phyloP scores from a whole-genome alignment of 1,140 invertebrate species.

The Drosophila rhopaloa region DNA sequence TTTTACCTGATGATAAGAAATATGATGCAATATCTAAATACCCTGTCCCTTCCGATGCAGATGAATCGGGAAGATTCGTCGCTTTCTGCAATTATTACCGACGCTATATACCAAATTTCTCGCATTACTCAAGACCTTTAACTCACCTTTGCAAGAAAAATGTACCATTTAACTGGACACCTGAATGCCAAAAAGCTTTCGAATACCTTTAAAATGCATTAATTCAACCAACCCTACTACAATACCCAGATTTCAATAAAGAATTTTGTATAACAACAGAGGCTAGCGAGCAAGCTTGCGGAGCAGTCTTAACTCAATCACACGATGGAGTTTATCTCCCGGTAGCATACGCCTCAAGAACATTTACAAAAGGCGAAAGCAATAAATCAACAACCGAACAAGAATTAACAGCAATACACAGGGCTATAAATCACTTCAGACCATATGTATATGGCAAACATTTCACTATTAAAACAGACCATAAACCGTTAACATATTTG shows the following conservation, averaged over 20 bases:
- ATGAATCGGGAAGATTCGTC: too few species aligned
- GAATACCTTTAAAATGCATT: neutral
- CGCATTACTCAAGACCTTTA: too few species aligned
- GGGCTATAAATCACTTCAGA: conserved; percentile 2
- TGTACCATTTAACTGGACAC: neutral
- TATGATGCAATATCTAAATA: neutral
- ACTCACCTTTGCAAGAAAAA: neutral
- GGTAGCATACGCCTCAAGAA: too few species aligned
- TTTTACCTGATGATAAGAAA: neutral
- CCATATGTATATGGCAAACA: neutral
- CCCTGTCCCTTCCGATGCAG: too few species aligned
- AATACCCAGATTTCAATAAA: neutral
- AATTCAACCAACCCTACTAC: neutral
- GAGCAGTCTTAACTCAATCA: neutral
- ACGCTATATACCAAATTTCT: too few species aligned
- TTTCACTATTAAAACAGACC: neutral
- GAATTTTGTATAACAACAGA: neutral
- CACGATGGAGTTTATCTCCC: neutral
- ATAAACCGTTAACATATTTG: neutral
- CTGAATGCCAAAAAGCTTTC: neutral
- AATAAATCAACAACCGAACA: conserved; percentile 1
- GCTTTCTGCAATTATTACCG: neutral
- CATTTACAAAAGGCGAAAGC: conserved; percentile 1
- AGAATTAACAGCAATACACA: neutral
- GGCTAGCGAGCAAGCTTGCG: neutral